phyloP scores from a whole-genome alignment of 2,113 vertebrate genomes.

The Cnemophilus loriae region DNA sequence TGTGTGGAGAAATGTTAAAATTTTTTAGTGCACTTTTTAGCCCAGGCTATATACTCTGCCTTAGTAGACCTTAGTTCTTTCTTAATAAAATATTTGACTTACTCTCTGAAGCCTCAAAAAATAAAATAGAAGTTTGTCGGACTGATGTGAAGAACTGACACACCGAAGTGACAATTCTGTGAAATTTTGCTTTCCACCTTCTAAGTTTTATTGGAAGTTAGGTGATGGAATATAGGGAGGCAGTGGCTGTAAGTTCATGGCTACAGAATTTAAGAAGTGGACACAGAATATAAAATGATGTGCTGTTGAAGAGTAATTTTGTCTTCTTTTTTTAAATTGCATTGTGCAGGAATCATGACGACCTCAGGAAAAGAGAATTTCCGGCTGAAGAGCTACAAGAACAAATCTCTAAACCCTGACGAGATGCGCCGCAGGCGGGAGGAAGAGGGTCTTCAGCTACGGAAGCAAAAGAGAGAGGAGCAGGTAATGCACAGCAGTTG shows the following conservation, averaged over 20 bases:
- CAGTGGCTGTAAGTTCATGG: neutral
- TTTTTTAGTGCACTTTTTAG: neutral
- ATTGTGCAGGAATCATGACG: conserved; percentile 81
- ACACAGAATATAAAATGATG: neutral
- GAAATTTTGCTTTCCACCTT: neutral
- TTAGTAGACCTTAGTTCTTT: neutral
- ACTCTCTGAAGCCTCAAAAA: neutral
- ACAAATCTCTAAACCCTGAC: conserved; percentile 96
- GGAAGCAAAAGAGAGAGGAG: conserved; percentile 97
- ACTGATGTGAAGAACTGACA: neutral
- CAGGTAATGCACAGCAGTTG: conserved; percentile 73
- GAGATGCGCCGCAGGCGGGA: conserved; percentile 96
- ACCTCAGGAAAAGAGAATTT: conserved; percentile 95
- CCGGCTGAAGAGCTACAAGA: conserved; percentile 97
- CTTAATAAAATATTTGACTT: neutral
- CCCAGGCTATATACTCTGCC: neutral
- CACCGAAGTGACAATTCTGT: neutral
- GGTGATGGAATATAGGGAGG: fast-evolving
- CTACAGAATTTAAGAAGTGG: neutral
- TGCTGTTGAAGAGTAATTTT: neutral
- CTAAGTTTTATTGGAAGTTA: neutral
- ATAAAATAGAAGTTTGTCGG: neutral
- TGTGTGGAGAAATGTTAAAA: neutral
- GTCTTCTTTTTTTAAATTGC: neutral
- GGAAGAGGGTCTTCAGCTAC: conserved; percentile 93